Evolutionary conservation across 2,113 vertebrate genomes (phyloP).

Genomic region (Perca flavescens): DNA sequence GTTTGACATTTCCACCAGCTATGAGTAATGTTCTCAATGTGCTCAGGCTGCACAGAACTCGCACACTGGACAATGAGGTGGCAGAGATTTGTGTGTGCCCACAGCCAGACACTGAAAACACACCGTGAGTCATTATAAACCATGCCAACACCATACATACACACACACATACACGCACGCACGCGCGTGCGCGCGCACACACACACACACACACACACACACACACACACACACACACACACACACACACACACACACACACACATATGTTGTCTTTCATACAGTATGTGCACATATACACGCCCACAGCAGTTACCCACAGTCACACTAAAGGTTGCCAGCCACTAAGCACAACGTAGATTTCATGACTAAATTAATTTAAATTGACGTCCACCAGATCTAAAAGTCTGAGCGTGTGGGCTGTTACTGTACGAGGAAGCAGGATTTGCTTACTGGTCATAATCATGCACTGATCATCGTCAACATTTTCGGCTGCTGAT

Average conservation of each 20-base stretch:
- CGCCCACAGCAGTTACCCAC: constrained; percentile 3
- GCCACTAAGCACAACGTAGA: constrained; percentile 14
- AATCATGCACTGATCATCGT: no score
- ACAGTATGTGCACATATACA: not conserved
- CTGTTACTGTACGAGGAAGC: constrained; percentile 4
- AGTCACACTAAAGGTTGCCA: constrained; percentile 31
- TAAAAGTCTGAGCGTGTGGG: constrained; percentile 22
- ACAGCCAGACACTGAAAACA: constrained; percentile 47
- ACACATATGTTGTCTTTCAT: no score
- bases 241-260: no score
- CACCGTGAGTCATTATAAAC: constrained; percentile 47
- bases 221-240: no score
- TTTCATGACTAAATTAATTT: constrained; percentile 28
- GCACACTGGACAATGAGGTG: constrained; percentile 54
- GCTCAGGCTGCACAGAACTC: constrained; percentile 17
- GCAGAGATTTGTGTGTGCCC: constrained; percentile 47
- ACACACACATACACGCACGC: not conserved
- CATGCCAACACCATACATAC: constrained; percentile 19
- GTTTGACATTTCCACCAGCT: constrained; percentile 63
- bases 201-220: not conserved
- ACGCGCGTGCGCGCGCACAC: not conserved
- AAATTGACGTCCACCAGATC: constrained; percentile 21
- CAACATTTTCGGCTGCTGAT: no score
- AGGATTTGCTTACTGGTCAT: not conserved
- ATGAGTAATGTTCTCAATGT: constrained; percentile 59